A percentile compares a stretch with the other conserved stretches of the same genome.
These are phyloP conservation scores for Procavia capensis DNA, from an alignment of 2,113 vertebrate species.

Conservation along the genomic window DNA sequence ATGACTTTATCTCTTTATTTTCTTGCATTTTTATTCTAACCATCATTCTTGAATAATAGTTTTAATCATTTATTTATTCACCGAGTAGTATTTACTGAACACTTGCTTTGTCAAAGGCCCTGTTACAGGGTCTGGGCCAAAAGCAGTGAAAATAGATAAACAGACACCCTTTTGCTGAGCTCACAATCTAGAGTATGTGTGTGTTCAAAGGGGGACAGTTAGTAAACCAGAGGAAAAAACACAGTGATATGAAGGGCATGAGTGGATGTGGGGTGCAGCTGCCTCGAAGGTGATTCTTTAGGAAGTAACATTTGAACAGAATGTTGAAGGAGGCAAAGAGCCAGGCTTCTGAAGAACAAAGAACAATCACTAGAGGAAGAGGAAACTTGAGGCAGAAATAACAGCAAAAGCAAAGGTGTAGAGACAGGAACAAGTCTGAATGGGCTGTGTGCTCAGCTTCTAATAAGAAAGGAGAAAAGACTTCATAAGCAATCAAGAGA, in stretches of 20 bases:
- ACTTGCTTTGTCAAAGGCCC: not conserved
- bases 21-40: not conserved
- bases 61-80: not conserved
- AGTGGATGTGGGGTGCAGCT: accelerated
- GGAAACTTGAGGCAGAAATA: not conserved
- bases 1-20: not conserved
- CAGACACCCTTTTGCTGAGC: not conserved
- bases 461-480: not conserved
- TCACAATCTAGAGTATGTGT: not conserved
- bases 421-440: too few relatives aligned
- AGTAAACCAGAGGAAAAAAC: not conserved
- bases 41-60: not conserved
- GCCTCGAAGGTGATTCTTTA: not conserved
- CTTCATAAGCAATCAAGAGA: not conserved
- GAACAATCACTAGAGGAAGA: not conserved
- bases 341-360: not conserved
- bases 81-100: not conserved
- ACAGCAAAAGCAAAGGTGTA: too few relatives aligned
- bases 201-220: too few relatives aligned
- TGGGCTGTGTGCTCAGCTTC: not conserved
- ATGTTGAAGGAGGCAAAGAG: not conserved
- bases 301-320: not conserved
- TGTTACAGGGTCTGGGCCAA: not conserved
- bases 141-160: not conserved
- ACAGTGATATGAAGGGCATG: too few relatives aligned